Conservation (phyloP, 2,888 invertebrate genomes). For the Graphium colonna region DNA sequence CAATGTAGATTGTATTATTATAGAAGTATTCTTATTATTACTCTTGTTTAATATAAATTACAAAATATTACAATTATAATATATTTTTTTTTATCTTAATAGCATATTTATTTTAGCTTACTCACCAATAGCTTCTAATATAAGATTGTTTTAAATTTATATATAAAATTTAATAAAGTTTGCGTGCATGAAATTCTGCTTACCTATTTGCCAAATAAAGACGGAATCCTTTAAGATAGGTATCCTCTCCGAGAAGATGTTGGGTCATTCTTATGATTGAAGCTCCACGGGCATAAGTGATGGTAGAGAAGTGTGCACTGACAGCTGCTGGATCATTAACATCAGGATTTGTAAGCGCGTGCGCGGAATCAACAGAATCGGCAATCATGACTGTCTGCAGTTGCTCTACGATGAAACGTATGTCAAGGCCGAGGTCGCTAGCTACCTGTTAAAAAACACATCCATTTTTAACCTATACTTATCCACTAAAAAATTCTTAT, state of each 20-base stretch:
- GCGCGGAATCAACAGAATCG: slow-evolving; percentile 78
- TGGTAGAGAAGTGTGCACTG: slow-evolving; percentile 81
- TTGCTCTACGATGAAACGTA: slow-evolving; percentile 84
- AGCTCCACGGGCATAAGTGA: slow-evolving; percentile 85
- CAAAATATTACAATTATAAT: no score
- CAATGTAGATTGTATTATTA: no score
- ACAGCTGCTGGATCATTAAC: slow-evolving; percentile 81
- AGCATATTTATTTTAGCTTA: no score
- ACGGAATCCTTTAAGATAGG: slow-evolving; percentile 76
- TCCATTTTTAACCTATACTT: not conserved
- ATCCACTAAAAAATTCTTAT: not conserved
- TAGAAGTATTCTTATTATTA: no score
- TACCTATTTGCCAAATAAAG: slow-evolving; percentile 76
- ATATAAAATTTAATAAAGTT: no score
- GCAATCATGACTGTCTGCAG: slow-evolving; percentile 81
- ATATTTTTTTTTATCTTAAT: no score
- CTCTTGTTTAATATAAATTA: no score
- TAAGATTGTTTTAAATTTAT: no score
- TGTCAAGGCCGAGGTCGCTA: slow-evolving; percentile 53
- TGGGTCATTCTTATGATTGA: slow-evolving; percentile 84
- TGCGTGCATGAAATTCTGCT: no score
- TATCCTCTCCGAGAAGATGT: slow-evolving; percentile 75
- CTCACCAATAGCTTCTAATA: no score
- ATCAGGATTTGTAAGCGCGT: slow-evolving; percentile 77
- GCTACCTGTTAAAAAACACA: slow-evolving; percentile 42